Conservation (phyloP, 2,888 invertebrate genomes). For the Brenthis daphne region DNA sequence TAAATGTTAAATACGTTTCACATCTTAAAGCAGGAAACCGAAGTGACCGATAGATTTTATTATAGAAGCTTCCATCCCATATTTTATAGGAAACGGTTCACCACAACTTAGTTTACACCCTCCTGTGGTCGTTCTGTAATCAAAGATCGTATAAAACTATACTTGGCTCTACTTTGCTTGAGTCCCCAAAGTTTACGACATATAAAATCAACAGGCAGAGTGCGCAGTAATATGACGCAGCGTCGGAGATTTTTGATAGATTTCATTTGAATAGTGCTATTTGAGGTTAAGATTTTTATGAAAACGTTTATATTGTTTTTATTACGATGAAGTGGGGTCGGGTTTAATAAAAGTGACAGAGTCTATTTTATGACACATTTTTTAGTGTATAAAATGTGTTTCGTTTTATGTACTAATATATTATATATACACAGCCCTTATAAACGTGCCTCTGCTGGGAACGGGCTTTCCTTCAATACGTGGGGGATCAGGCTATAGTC, state of each 20-base stretch:
- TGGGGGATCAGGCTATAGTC: no score
- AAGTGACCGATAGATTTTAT: constrained; percentile 5
- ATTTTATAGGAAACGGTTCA: constrained; percentile 13
- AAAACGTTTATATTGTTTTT: neutral
- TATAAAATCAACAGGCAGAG: constrained; percentile 48
- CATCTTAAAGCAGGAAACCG: constrained; percentile 10
- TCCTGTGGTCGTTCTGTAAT: constrained; percentile 43
- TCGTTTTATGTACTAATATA: no score
- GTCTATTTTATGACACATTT: no score
- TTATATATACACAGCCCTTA: no score
- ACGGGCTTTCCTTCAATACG: no score
- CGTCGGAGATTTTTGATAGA: constrained; percentile 9
- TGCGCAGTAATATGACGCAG: constrained; percentile 7
- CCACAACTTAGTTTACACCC: constrained; percentile 4
- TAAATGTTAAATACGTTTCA: constrained; percentile 8
- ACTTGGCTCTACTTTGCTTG: constrained; percentile 54
- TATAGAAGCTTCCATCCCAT: constrained; percentile 20
- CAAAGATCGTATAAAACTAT: constrained; percentile 51
- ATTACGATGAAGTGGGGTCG: neutral
- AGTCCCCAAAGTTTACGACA: constrained; percentile 49
- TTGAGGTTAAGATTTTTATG: neutral
- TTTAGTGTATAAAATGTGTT: no score
- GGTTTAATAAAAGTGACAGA: no score
- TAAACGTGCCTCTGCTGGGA: no score
- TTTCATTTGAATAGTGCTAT: neutral